phyloP scores from a whole-genome alignment of 2,113 vertebrate genomes.

The Micronisus gabar region DNA sequence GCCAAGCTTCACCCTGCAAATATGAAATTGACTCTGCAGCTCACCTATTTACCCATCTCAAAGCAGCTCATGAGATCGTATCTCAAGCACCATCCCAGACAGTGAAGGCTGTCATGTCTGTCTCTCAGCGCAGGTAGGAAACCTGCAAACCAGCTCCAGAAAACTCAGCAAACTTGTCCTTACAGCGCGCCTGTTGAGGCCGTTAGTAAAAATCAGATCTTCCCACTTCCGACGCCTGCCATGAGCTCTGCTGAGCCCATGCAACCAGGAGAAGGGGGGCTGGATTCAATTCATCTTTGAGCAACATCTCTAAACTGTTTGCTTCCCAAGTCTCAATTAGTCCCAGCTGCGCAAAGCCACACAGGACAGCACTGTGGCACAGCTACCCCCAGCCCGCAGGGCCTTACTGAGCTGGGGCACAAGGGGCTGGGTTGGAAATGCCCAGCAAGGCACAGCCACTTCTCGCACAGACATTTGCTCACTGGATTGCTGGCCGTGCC shows the following conservation, averaged over 20 bases:
- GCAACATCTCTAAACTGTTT: neutral
- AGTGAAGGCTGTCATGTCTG: neutral
- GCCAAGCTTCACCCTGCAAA: neutral
- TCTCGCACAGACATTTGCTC: neutral
- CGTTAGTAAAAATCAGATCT: neutral
- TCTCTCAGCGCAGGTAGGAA: neutral
- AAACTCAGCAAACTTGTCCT: neutral
- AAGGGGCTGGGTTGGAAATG: neutral
- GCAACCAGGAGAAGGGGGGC: neutral
- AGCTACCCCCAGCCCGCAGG: neutral
- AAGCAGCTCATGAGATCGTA: neutral
- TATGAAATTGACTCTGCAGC: neutral
- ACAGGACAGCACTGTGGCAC: neutral
- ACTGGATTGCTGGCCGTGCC: neutral
- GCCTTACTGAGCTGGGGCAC: neutral
- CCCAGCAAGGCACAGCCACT: fast-evolving
- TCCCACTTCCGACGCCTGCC: neutral
- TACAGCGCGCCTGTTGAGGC: neutral
- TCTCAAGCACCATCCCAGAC: neutral
- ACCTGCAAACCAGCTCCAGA: neutral
- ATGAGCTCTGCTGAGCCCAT: neutral
- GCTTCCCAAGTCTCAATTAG: neutral
- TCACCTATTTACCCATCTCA: neutral
- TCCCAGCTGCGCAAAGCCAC: neutral
- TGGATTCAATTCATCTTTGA: neutral